Evolutionary conservation across 2,888 invertebrate genomes (phyloP).

Genomic region (Ormyrus nitidulus): DNA sequence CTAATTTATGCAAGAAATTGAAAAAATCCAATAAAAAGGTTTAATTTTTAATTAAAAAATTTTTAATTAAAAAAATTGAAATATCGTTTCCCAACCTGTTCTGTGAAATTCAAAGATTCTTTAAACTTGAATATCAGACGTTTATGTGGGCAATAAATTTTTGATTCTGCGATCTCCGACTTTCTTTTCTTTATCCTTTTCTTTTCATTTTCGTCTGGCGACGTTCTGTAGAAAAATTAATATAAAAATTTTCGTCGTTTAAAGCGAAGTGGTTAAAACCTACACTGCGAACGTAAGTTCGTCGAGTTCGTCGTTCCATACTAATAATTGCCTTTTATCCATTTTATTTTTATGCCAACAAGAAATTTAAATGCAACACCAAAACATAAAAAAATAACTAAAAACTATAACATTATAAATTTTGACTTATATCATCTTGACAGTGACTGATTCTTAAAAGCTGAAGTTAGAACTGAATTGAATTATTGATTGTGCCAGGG

Average conservation of each 20-base stretch:
- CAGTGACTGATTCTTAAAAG: constrained; percentile 45
- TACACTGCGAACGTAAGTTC: constrained; percentile 64
- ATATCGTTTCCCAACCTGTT: constrained; percentile 63
- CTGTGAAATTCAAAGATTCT: constrained; percentile 65
- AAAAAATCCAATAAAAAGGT: constrained; percentile 1
- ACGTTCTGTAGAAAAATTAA: constrained; percentile 49
- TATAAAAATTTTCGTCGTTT: too few species aligned
- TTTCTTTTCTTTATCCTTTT: constrained; percentile 58
- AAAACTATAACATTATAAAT: constrained; percentile 4
- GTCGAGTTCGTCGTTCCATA: constrained; percentile 67
- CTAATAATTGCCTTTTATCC: constrained; percentile 65
- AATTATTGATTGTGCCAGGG: constrained; percentile 62
- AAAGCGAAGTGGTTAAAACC: constrained; percentile 18
- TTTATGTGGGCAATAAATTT: constrained; percentile 66
- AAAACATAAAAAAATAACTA: constrained; percentile 22
- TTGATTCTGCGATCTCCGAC: constrained; percentile 48
- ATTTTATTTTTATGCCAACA: constrained; percentile 52
- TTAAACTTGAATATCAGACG: constrained; percentile 66
- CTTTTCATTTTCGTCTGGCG: constrained; percentile 61
- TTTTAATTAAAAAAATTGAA: too few species aligned
- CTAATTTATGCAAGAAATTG: background rate
- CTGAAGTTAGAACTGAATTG: constrained; percentile 63
- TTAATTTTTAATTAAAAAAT: too few species aligned
- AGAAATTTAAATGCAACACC: constrained; percentile 4
- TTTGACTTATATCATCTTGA: constrained; percentile 19